Evolutionary conservation across 2,888 invertebrate genomes (phyloP).

Genomic region (Buathra laborator): DNA sequence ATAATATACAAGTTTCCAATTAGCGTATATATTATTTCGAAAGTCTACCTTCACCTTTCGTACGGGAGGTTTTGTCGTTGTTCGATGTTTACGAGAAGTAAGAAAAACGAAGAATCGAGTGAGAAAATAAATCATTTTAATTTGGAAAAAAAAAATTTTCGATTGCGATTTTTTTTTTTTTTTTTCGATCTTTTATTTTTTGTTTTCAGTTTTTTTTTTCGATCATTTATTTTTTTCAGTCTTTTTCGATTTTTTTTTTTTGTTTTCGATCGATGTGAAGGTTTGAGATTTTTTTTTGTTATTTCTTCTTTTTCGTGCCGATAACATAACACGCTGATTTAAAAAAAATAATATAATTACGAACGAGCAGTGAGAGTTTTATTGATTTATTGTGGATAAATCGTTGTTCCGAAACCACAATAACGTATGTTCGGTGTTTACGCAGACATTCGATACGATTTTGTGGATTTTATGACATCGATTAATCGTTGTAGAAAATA

Average conservation of each 20-base stretch:
- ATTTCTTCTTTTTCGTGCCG: background rate
- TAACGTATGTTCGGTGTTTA: background rate
- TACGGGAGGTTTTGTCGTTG: conserved; percentile 49
- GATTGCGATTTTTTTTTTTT: conserved; percentile 43
- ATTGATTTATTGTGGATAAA: conserved; percentile 4
- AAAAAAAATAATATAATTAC: background rate
- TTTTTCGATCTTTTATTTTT: conserved; percentile 15
- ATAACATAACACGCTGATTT: background rate
- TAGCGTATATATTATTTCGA: conserved; percentile 33
- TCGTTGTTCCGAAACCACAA: conserved; percentile 1
- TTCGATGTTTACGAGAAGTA: conserved; percentile 48
- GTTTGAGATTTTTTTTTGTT: conserved; percentile 6
- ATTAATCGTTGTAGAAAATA: conserved; percentile 8
- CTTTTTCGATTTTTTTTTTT: conserved; percentile 16
- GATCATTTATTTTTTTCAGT: conserved; percentile 17
- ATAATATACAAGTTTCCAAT: conserved; percentile 12
- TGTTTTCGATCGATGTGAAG: background rate
- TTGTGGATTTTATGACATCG: background rate
- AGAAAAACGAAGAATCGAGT: conserved; percentile 37
- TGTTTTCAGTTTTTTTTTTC: too few relatives aligned
- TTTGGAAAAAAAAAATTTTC: conserved; percentile 31
- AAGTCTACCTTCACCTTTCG: conserved; percentile 8
- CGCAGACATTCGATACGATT: background rate
- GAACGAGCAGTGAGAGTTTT: conserved; percentile 4
- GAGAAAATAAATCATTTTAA: conserved; percentile 36